Conservation (phyloP, 2,797 vertebrate species). For the Hippoglossus hippoglossus region DNA sequence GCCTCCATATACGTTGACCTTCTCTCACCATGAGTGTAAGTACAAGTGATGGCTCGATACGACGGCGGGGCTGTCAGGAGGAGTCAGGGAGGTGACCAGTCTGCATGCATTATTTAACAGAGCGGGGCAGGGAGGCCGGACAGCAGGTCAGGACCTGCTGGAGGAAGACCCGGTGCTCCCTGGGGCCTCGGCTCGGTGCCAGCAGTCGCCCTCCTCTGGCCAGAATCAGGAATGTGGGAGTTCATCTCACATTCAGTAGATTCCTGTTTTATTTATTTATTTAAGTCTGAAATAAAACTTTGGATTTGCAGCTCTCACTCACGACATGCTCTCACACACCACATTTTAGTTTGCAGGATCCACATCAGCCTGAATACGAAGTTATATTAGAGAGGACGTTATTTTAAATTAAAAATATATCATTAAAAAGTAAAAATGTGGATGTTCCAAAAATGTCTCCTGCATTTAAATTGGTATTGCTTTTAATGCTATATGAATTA, state of each 20-base stretch:
- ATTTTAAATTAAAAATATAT: not conserved
- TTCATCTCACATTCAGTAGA: not conserved
- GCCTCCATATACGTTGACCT: slow-evolving; percentile 55
- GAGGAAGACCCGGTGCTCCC: slow-evolving; percentile 36
- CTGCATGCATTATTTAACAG: slow-evolving; percentile 74
- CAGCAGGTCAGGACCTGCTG: slow-evolving; percentile 53
- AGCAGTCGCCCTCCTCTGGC: slow-evolving; percentile 53
- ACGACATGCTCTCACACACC: no score
- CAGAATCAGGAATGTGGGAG: slow-evolving; percentile 11
- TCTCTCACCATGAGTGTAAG: slow-evolving; percentile 44
- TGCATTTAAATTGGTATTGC: not conserved
- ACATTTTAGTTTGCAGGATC: not conserved
- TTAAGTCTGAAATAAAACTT: not conserved
- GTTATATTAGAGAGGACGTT: not conserved
- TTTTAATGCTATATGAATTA: not conserved
- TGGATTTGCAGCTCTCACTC: not conserved
- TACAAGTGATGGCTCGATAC: slow-evolving; percentile 66
- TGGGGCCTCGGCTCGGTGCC: not conserved
- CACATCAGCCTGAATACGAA: not conserved
- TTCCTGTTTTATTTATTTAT: not conserved
- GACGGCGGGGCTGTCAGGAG: slow-evolving; percentile 51
- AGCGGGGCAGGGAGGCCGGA: slow-evolving; percentile 32
- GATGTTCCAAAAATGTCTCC: not conserved
- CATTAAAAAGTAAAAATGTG: not conserved
- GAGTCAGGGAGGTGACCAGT: slow-evolving; percentile 55